Base-by-base conservation (phyloP, 2,888 invertebrate genomes). In the Pterobdella sp. region DNA sequence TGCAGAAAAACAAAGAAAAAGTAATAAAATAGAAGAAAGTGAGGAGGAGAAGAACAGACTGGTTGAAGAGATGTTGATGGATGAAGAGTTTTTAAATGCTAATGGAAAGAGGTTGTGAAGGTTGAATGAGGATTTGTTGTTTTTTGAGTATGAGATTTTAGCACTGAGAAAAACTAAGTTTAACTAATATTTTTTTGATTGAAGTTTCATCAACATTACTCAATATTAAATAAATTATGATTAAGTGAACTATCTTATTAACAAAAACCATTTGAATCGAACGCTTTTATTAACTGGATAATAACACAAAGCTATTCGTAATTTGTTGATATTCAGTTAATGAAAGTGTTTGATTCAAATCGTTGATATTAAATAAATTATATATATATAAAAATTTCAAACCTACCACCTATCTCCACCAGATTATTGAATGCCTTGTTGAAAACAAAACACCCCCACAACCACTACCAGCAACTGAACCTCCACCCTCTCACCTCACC, bases 391-490 rank as follows among this genome's bases (percentile, higher is more conserved):
- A 56, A 56, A 56, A 7, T 18, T 26, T 3, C 60, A 56, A 56
- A 7, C n/a, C 26, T 56, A 56, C 60, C n/a, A 3, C 42, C 42
- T 14, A 7, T 42, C 60, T 26, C 4, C 60, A 32, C 22, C 60
- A 71, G 71, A 35, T 1, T 71, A 26, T 32, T 52, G 31, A 32
- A 71, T 22, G 63, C 32, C 4, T 32, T 32, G 71, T 63, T 4
- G n/a, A 71, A 63, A 29, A 22, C 35, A n/a, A 22, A 29, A 1
- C 63, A 63, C 26, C 63, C 56, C 18, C 71, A 35, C 1, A 35
- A 34, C 60, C n/a, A 18, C 29, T 71, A 71, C 60, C 35, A 34
- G 10, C 71, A 35, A 14, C 63, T 71, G n/a, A 63, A 63, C 35
- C 10, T 56, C 29, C 63, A 71, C 35, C 60, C 60, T n/a, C 60